These are phyloP conservation scores for Triplophysa yarkandensis DNA, from an alignment of 2,797 vertebrate genomes.

Conservation along the genomic window DNA sequence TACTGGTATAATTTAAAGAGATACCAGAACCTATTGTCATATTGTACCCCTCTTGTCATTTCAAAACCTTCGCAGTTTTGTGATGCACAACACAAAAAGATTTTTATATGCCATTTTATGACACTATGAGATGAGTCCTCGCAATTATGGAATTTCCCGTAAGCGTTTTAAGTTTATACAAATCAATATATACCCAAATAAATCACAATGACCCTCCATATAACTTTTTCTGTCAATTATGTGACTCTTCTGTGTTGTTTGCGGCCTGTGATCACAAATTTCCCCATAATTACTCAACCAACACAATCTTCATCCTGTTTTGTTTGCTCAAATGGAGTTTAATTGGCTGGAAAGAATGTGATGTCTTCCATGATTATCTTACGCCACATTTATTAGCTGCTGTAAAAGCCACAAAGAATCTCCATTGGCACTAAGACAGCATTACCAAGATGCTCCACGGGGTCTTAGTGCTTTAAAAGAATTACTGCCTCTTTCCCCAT, in stretches of 20 bases:
- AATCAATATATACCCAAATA: conserved; percentile 44
- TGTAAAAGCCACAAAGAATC: conserved; percentile 48
- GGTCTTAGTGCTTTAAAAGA: conserved; percentile 34
- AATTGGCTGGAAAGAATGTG: conserved; percentile 60
- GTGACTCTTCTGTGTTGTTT: conserved; percentile 45
- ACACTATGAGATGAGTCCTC: no score
- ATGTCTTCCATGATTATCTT: conserved; percentile 60
- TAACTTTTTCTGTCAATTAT: conserved; percentile 43
- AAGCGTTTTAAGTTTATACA: background rate
- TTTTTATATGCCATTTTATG: no score
- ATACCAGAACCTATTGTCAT: no score
- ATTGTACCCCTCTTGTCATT: no score
- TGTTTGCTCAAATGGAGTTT: conserved; percentile 54
- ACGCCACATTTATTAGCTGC: conserved; percentile 56
- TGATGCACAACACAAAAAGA: no score
- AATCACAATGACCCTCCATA: conserved; percentile 46
- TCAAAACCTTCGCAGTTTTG: no score
- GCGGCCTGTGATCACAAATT: conserved; percentile 52
- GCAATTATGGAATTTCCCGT: no score
- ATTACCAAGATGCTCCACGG: conserved; percentile 42
- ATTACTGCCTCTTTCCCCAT: conserved; percentile 37
- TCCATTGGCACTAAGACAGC: conserved; percentile 46
- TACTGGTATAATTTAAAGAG: no score
- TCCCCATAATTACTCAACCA: conserved; percentile 50
- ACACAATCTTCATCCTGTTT: conserved; percentile 49